A percentile compares a stretch with the other conserved stretches of the same genome.
Evolutionary conservation across 2,888 invertebrate species (phyloP).

Genomic region (Mechanitis messenoides): DNA sequence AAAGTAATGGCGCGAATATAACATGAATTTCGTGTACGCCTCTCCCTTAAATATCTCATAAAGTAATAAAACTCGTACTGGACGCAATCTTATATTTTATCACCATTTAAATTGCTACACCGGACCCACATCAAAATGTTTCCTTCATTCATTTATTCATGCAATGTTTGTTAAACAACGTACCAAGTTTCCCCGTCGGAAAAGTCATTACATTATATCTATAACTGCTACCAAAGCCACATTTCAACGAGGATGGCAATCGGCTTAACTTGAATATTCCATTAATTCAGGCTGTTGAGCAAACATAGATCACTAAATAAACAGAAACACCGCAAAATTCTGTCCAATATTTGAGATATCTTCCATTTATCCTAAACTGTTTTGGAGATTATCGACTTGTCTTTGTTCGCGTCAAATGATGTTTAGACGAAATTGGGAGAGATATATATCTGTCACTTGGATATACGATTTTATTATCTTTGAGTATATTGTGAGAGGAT

Average conservation of each 20-base stretch:
- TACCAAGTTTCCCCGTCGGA: slow-evolving; percentile 16
- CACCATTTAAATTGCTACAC: slow-evolving; percentile 27
- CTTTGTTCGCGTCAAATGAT: slow-evolving; percentile 51
- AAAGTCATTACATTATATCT: slow-evolving; percentile 20
- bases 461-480: slow-evolving; percentile 22
- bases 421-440: slow-evolving; percentile 45
- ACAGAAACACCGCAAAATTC: slow-evolving; percentile 46
- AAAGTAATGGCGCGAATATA: slow-evolving; percentile 1
- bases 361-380: slow-evolving; percentile 36
- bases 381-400: slow-evolving; percentile 42
- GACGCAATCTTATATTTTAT: slow-evolving; percentile 27
- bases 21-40: slow-evolving; percentile 20
- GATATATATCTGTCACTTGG: slow-evolving; percentile 24
- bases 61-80: slow-evolving; percentile 16
- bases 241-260: slow-evolving; percentile 40
- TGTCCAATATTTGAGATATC: slow-evolving; percentile 25
- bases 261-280: slow-evolving; percentile 61
- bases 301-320: slow-evolving; percentile 61
- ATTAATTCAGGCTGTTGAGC: slow-evolving; percentile 59
- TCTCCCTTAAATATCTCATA: slow-evolving; percentile 18
- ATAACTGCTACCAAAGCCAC: slow-evolving; percentile 28
- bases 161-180: slow-evolving; percentile 54
- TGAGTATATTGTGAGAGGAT: slow-evolving; percentile 14
- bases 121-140: slow-evolving; percentile 26
- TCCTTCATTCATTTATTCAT: slow-evolving; percentile 53